These are phyloP conservation scores for Myotis pilosus DNA, from an alignment of 2,797 vertebrate genomes.

Conservation along the genomic window DNA sequence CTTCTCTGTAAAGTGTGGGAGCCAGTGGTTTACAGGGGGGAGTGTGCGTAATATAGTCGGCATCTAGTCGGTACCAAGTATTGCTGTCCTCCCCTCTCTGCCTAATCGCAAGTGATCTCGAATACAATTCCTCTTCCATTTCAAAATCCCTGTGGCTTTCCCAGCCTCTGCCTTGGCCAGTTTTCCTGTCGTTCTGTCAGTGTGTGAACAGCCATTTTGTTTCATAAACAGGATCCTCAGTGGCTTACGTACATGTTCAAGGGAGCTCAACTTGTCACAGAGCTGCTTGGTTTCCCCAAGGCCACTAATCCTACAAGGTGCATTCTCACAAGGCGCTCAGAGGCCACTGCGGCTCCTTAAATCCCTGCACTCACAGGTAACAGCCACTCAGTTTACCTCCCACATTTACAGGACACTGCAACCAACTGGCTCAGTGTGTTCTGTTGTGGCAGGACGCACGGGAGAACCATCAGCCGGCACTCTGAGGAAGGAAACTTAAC, in stretches of 20 bases:
- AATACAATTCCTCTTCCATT: constrained; percentile 33
- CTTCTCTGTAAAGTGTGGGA: neutral
- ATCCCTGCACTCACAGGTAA: neutral
- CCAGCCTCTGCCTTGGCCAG: neutral
- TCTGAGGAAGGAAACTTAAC: too few species aligned
- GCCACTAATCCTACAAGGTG: constrained; percentile 13
- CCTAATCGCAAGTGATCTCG: neutral
- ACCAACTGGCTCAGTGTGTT: neutral
- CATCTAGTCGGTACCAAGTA: neutral
- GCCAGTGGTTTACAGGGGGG: neutral
- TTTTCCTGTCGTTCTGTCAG: constrained; percentile 40
- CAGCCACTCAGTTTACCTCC: constrained; percentile 10
- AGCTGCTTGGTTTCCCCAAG: neutral
- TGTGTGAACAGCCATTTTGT: neutral
- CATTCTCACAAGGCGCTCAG: neutral
- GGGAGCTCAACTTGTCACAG: neutral
- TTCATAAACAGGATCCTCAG: neutral
- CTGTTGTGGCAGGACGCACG: too few species aligned
- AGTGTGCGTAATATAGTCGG: neutral
- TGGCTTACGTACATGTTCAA: constrained; percentile 6
- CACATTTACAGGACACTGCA: constrained; percentile 8
- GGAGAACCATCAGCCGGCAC: too few species aligned
- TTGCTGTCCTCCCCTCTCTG: neutral
- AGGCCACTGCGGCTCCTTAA: neutral
- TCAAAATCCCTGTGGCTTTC: neutral